A percentile compares a stretch with the other conserved stretches of the same genome.
These are phyloP conservation scores for Tuta absoluta DNA, from an alignment of 2,888 invertebrate genomes.

Conservation along the genomic window DNA sequence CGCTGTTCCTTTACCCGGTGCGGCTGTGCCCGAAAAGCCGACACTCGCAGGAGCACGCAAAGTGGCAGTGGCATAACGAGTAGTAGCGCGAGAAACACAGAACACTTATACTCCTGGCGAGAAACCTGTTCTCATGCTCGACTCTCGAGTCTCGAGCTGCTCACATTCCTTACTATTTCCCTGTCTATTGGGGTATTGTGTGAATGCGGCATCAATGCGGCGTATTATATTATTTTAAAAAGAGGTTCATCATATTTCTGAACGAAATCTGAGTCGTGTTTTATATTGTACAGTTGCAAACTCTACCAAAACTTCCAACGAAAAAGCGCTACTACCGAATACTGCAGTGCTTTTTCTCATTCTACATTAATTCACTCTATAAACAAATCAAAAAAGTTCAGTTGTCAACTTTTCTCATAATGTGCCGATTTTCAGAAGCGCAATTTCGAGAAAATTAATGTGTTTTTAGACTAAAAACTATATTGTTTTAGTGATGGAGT, in stretches of 20 bases:
- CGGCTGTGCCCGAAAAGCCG: no score
- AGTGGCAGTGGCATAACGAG: no score
- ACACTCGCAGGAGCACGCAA: no score
- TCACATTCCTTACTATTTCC: no score
- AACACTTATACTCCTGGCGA: no score
- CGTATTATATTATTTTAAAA: no score
- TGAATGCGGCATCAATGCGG: no score
- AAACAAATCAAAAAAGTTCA: neutral
- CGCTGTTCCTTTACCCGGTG: no score
- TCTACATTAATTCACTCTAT: neutral
- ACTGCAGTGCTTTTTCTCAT: neutral
- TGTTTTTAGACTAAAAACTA: constrained; percentile 48
- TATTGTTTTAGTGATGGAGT: constrained; percentile 37
- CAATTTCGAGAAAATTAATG: neutral
- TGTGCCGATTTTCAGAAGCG: neutral
- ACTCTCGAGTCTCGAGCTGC: no score
- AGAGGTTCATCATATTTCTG: neutral
- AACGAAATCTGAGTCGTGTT: neutral
- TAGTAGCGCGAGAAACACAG: no score
- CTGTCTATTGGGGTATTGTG: no score
- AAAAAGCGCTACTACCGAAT: constrained; percentile 1
- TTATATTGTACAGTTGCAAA: neutral
- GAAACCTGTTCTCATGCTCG: no score
- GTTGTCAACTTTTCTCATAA: constrained; percentile 26
- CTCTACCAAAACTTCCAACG: neutral